Percentiles rank a stretch among this genome's conserved stretches.
phyloP scores from a whole-genome alignment of 2,888 invertebrate genomes.

The Pasiphila rectangulata region DNA sequence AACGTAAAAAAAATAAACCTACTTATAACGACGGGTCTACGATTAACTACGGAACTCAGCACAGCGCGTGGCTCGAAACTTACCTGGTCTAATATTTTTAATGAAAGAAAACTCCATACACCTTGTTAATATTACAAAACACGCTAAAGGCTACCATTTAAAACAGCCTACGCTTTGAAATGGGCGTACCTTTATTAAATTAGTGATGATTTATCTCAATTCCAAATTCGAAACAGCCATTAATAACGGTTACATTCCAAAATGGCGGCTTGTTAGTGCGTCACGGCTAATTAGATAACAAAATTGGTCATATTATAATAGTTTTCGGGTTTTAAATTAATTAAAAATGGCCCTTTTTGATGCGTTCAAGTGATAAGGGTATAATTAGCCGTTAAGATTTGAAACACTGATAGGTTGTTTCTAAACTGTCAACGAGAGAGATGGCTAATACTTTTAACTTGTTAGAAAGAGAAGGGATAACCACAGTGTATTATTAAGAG shows the following conservation, averaged over 20 bases:
- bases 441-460: slow-evolving; percentile 34
- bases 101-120: slow-evolving; percentile 2
- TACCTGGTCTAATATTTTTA: not conserved
- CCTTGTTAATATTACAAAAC: slow-evolving; percentile 21
- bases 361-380: slow-evolving; percentile 77
- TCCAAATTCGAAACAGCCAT: slow-evolving; percentile 52
- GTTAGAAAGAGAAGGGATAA: slow-evolving; percentile 44
- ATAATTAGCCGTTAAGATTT: slow-evolving; percentile 78
- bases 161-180: slow-evolving; percentile 29
- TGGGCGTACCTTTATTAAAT: slow-evolving; percentile 37
- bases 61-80: too few species aligned
- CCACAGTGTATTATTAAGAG: slow-evolving; percentile 71
- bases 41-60: too few species aligned
- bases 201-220: slow-evolving; percentile 61
- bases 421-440: slow-evolving; percentile 68
- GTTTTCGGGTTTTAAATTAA: slow-evolving; percentile 77
- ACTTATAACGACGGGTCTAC: too few species aligned
- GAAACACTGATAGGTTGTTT: slow-evolving; percentile 66
- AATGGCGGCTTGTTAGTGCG: slow-evolving; percentile 73
- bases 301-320: slow-evolving; percentile 78
- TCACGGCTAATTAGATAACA: slow-evolving; percentile 76
- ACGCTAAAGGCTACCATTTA: slow-evolving; percentile 25
- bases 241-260: slow-evolving; percentile 59
- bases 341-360: slow-evolving; percentile 74
- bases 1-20: too few species aligned